These are phyloP conservation scores for Silurus glanis DNA, from an alignment of 2,113 vertebrate species.

Conservation along the genomic window DNA sequence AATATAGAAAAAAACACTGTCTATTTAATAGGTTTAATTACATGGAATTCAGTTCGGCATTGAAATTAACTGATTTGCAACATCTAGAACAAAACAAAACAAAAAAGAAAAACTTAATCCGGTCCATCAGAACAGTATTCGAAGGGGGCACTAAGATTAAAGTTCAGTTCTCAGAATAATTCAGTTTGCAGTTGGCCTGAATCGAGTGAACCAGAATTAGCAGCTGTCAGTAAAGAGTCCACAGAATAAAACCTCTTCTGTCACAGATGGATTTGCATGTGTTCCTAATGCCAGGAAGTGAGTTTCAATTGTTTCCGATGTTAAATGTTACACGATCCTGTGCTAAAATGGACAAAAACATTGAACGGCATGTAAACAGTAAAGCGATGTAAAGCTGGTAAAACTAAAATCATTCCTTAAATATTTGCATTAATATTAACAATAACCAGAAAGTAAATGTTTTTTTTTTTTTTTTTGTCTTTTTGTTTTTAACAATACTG, in stretches of 20 bases:
- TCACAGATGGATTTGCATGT: slow-evolving; percentile 36
- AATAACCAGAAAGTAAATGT: slow-evolving; percentile 1
- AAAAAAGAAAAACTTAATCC: not conserved
- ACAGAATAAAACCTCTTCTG: not conserved
- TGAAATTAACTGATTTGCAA: slow-evolving; percentile 23
- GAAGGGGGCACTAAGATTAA: not conserved
- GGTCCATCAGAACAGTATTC: not conserved
- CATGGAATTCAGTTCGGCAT: slow-evolving; percentile 34
- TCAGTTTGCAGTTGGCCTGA: slow-evolving; percentile 12
- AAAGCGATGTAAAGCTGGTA: slow-evolving; percentile 5
- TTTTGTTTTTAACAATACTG: slow-evolving; percentile 16
- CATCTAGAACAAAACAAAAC: not conserved
- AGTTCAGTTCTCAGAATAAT: slow-evolving; percentile 2
- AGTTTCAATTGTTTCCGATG: not conserved
- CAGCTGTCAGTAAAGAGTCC: slow-evolving; percentile 34
- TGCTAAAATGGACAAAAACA: not conserved
- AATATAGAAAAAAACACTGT: not conserved
- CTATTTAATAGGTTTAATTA: slow-evolving; percentile 47
- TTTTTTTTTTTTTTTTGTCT: not conserved
- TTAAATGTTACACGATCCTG: slow-evolving; percentile 14
- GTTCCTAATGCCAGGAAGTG: slow-evolving; percentile 15
- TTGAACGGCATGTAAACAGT: slow-evolving; percentile 36
- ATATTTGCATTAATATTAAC: not conserved
- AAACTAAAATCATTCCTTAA: slow-evolving; percentile 15
- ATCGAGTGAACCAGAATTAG: slow-evolving; percentile 33